A percentile compares a stretch with the other conserved stretches of the same genome.
These are phyloP conservation scores for Campylomormyrus numenius DNA, from an alignment of 2,113 vertebrate genomes.

Conservation along the genomic window DNA sequence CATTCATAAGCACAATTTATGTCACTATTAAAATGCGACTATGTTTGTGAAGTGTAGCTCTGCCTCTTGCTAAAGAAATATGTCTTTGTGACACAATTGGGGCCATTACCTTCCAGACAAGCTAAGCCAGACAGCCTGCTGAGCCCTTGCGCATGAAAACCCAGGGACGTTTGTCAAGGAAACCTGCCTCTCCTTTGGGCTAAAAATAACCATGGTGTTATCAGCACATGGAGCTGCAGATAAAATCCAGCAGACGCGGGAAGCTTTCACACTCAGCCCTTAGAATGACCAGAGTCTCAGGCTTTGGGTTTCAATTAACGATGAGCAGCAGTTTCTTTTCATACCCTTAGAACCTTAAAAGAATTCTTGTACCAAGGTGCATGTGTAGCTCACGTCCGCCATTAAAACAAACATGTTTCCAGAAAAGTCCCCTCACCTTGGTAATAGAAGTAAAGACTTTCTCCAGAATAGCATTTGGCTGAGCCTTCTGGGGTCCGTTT, in stretches of 20 bases:
- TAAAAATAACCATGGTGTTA: constrained; percentile 27
- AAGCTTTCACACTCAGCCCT: neutral
- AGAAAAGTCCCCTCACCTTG: constrained; percentile 66
- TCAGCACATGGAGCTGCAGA: constrained; percentile 24
- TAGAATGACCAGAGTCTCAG: neutral
- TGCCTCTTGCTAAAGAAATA: neutral
- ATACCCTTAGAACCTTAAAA: neutral
- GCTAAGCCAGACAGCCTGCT: neutral
- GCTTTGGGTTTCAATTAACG: neutral
- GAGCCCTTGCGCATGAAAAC: neutral
- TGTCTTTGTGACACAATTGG: neutral
- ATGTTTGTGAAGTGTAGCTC: neutral
- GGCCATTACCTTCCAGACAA: neutral
- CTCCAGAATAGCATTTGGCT: constrained; percentile 92
- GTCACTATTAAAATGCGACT: neutral
- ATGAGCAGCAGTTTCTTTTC: neutral
- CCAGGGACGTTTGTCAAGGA: constrained; percentile 33
- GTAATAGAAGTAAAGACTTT: constrained; percentile 98
- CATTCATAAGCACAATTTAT: neutral
- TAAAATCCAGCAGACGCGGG: constrained; percentile 16
- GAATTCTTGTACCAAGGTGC: neutral
- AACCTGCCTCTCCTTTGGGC: constrained; percentile 20
- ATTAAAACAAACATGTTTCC: neutral
- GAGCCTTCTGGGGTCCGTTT: constrained; percentile 86
- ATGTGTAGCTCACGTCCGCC: neutral